phyloP scores from a whole-genome alignment of 30 jellyfish, hydroid and myxozoan genomes.

The Mastigias papua region DNA sequence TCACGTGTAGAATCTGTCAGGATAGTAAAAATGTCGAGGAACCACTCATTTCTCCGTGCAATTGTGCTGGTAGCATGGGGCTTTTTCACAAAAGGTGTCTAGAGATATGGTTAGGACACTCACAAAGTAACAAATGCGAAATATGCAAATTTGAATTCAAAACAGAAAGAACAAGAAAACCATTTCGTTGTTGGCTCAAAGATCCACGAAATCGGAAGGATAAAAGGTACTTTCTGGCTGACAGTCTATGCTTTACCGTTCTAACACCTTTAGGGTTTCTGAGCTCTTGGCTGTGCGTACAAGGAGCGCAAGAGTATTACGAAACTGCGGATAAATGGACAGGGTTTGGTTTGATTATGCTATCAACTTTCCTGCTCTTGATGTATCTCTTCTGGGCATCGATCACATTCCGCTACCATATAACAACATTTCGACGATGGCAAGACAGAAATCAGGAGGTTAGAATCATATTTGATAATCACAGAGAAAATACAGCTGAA shows the following conservation, averaged over 20 bases:
- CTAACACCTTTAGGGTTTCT: constrained; percentile 88
- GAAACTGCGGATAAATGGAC: constrained; percentile 85
- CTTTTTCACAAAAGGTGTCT: constrained; percentile 76
- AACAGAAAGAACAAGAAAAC: constrained; percentile 60
- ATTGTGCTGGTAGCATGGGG: constrained; percentile 91
- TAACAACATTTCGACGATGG: constrained; percentile 78
- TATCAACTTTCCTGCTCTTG: constrained; percentile 79
- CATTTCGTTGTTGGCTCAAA: constrained; percentile 55
- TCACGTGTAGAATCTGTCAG: constrained; percentile 87
- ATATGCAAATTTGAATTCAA: constrained; percentile 82
- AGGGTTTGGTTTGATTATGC: constrained; percentile 87
- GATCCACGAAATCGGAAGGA: constrained; percentile 52
- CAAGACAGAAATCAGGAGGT: constrained; percentile 79
- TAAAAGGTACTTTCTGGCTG: constrained; percentile 77
- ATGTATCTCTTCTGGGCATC: constrained; percentile 88
- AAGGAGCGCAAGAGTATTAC: constrained; percentile 86
- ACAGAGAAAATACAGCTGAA: neutral
- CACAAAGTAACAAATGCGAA: constrained; percentile 87
- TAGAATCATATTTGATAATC: constrained; percentile 62
- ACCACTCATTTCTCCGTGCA: constrained; percentile 80
- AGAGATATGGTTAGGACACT: constrained; percentile 89
- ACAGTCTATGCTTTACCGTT: constrained; percentile 71
- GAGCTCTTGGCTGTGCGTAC: constrained; percentile 90
- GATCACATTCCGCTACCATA: constrained; percentile 82
- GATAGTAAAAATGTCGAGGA: constrained; percentile 66